Base-by-base conservation (phyloP, 2,113 vertebrate genomes). In the Tachysurus fulvidraco region DNA sequence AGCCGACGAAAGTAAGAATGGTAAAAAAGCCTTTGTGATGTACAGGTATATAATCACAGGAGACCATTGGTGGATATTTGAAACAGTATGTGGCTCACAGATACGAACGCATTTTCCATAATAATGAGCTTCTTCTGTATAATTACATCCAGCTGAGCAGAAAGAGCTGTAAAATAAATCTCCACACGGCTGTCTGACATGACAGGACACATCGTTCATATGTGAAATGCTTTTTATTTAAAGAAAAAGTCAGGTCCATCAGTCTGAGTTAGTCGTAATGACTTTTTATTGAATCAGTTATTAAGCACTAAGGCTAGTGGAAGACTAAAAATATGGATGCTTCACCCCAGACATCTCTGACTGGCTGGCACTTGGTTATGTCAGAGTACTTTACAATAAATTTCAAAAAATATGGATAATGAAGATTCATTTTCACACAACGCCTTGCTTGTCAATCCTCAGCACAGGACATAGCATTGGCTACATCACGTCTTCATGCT, bases 61-160 rank as follows among this genome's bases (percentile, higher is more conserved):
- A 60, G 55, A 60, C 50, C 44, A n/a, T 54, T 57, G 4, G 10
- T 21, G 54, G 77, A 71, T 52, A 64, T 79, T 67, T 54, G 73
- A 85, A 52, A 69, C 57, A 64, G 55, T 25, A 30, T 81, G 71
- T 28, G 71, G 59, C 46, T 28, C 41, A 55, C 44, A 11, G 30
- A 65, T 77, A 52, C 59, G 1, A 46, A 79, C 8, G 0, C 59
- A 23, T 77, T 85, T 46, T 85, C 16, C 44, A 54, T 79, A 17
- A 41, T 81, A 41, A 64, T 73, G 25, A 85, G 44, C 81, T 83
- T 60, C 77, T 41, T 77, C 69, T 89, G 86, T 87, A 85, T 83
- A 89, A 79, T 85, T 65, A 46, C 80, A 76, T 64, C 81, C 69
- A 87, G 50, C 55, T 55, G 62, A 44, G 64, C 55, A 65, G 57